Evolutionary conservation across 2,113 vertebrate species (phyloP), one percentile per base, ranked within the genome.

Genomic region (Passer domesticus): DNA sequence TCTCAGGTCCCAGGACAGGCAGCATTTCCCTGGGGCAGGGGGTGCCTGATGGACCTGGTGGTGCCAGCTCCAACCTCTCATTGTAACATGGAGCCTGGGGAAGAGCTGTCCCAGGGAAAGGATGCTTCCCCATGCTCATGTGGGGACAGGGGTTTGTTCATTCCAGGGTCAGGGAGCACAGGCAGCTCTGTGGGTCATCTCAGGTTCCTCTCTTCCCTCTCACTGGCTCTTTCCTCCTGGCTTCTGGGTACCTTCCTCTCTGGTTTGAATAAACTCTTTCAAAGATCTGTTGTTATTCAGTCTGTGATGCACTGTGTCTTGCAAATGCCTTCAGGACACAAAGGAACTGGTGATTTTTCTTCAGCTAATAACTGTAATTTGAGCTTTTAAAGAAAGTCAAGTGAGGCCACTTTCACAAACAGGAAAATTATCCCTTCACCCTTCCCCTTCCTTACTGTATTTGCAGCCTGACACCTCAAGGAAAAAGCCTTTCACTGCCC

Each of bases 31-130:
- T 0, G 7, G 28, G 44, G 15, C 73, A 47, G 62, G 0, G 0
- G 52, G 52, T 43, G 63, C 46, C 63, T 43, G 46, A 27, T 0
- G 9, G 46, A 25, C 9, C 35, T 56, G 72, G 16, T 25, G 69
- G 25, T 70, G 60, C 77, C 60, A 56, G 22, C 20, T 70, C 50
- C 5, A 4, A 1, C 5, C 52, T 21, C 14, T n/a, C 15, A 24
- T 0, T n/a, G 33, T 4, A 46, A 24, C 41, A 41, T 14, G 1
- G 1, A 78, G 46, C 39, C 50, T 0, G 0, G 28, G 41, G 39
- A 9, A 58, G 13, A 0, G 5, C n/a, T 62, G 20, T 5, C 47
- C 43, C 2, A 3, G 50, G 46, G 44, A 82, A 69, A 21, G 19
- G 12, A 33, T 46, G 8, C 21, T 83, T 75, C 25, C 43, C 28